Conservation (phyloP, 1,140 invertebrate species). For the Cryptotermes secundus region DNA sequence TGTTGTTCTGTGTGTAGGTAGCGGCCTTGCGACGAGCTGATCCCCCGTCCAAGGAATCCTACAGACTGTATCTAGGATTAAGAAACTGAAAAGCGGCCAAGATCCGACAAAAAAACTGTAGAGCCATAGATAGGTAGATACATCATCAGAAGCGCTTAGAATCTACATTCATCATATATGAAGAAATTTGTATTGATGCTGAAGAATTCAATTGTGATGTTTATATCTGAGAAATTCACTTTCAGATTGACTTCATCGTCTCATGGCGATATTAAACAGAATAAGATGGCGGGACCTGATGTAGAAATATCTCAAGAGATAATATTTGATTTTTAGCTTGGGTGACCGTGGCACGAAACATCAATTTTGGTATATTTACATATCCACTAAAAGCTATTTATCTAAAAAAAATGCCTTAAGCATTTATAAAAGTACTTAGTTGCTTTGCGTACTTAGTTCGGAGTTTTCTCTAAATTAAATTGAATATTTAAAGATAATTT, state of each 20-base stretch:
- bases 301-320: not conserved
- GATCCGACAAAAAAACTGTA: no score
- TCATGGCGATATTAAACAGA: not conserved
- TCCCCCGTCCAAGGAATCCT: no score
- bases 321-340: not conserved
- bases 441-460: not conserved
- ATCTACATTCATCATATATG: no score
- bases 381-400: not conserved
- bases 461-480: not conserved
- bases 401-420: not conserved
- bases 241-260: no score
- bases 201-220: no score
- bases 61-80: no score
- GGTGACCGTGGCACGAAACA: conserved; percentile 8
- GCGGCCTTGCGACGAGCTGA: no score
- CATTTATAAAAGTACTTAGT: not conserved
- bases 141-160: no score
- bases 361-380: not conserved
- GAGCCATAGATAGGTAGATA: no score
- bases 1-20: no score
- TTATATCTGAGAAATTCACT: not conserved
- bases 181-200: no score
- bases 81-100: no score
- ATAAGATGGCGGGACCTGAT: not conserved
- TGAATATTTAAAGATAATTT: not conserved